phyloP scores from a whole-genome alignment of 2,113 vertebrate species.

The Nesoenas mayeri region DNA sequence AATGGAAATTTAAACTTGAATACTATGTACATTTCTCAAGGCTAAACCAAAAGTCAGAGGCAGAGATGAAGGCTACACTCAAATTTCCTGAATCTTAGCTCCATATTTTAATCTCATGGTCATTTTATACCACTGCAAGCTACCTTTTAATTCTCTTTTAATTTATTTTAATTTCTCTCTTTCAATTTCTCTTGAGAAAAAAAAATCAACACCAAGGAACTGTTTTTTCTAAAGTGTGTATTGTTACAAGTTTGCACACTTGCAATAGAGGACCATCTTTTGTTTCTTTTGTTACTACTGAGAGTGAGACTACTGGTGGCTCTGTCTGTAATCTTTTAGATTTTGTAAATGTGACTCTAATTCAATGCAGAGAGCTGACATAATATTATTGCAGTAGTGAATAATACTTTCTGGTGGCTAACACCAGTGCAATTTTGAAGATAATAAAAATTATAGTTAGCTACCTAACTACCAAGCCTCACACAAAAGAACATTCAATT shows the following conservation, averaged over 20 bases:
- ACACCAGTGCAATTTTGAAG: conserved; percentile 25
- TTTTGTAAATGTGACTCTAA: not conserved
- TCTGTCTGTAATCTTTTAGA: not conserved
- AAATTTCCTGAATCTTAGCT: not conserved
- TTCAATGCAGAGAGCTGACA: conserved; percentile 9
- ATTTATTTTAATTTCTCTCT: no score
- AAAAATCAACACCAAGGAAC: not conserved
- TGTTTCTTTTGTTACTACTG: not conserved
- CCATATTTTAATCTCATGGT: not conserved
- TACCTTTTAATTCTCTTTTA: not conserved
- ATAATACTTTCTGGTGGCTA: conserved; percentile 21
- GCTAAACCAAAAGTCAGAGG: not conserved
- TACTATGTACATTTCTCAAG: not conserved
- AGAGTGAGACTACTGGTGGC: not conserved
- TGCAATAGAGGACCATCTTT: not conserved
- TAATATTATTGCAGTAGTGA: conserved; percentile 17
- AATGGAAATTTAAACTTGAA: not conserved
- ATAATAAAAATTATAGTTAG: conserved; percentile 62
- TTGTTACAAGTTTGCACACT: not conserved
- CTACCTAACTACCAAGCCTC: conserved; percentile 30
- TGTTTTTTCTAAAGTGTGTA: not conserved
- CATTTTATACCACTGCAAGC: not conserved
- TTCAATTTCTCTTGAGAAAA: not conserved
- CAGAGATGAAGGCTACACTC: not conserved
- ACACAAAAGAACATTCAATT: conserved; percentile 54